These are phyloP conservation scores for Ramphastos sulfuratus DNA, from an alignment of 2,113 vertebrate species.

Conservation along the genomic window DNA sequence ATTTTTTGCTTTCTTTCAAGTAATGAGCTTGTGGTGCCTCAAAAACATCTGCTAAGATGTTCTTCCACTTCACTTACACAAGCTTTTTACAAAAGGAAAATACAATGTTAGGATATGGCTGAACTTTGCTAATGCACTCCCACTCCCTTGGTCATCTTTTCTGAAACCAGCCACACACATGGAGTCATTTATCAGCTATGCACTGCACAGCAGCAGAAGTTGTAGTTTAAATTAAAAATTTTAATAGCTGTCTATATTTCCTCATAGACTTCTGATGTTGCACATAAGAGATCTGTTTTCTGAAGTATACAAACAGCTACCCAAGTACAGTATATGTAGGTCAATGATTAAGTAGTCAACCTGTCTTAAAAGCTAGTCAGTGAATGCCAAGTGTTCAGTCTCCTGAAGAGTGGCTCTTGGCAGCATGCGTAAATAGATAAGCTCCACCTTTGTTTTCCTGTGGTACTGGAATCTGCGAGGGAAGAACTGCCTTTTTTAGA, in stretches of 20 bases:
- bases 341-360: constrained; percentile 7
- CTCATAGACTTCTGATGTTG: neutral
- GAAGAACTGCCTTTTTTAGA: neutral
- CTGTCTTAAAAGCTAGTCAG: neutral
- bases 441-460: constrained; percentile 28
- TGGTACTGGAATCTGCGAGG: neutral
- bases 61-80: neutral
- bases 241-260: neutral
- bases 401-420: neutral
- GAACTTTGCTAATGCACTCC: neutral
- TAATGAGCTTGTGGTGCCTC: neutral
- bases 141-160: neutral
- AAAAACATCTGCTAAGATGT: neutral
- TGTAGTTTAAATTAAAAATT: neutral
- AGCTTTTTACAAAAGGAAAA: neutral
- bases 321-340: neutral
- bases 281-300: neutral
- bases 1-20: neutral
- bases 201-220: neutral
- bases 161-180: neutral
- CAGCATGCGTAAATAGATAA: neutral
- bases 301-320: neutral
- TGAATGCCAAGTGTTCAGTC: neutral
- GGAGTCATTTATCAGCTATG: neutral
- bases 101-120: neutral